Conservation (phyloP, 1,140 invertebrate genomes). For the Argopecten irradians region DNA sequence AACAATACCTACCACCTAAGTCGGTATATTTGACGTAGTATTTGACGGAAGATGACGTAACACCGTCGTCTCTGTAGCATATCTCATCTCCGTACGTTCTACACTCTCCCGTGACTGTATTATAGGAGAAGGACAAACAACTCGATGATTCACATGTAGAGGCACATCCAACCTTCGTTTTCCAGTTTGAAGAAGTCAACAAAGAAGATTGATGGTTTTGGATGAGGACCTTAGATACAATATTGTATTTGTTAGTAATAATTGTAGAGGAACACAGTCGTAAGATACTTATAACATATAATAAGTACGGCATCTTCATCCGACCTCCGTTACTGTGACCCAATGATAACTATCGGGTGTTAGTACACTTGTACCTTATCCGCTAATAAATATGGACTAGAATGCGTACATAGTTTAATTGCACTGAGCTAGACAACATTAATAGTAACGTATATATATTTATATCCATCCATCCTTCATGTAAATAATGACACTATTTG, state of each 20-base stretch:
- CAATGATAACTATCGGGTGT: no score
- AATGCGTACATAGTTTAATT: no score
- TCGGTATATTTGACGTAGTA: not conserved
- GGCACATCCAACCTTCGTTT: not conserved
- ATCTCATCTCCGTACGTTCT: not conserved
- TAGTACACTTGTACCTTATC: no score
- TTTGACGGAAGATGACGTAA: not conserved
- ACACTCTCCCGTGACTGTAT: not conserved
- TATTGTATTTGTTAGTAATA: not conserved
- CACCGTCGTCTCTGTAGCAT: not conserved
- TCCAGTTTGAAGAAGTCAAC: not conserved
- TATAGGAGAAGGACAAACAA: not conserved
- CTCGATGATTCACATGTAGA: not conserved
- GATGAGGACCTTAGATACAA: not conserved
- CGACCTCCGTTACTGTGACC: no score
- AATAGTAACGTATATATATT: no score
- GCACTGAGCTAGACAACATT: no score
- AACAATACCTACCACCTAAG: no score
- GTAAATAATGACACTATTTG: no score
- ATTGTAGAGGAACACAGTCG: not conserved
- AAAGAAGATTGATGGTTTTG: not conserved
- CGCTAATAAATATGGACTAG: no score
- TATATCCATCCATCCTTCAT: no score
- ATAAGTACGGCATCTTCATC: no score
- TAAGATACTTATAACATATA: not conserved